These are phyloP conservation scores for Ailurus styani DNA, from an alignment of 2,113 vertebrate species.

Conservation along the genomic window DNA sequence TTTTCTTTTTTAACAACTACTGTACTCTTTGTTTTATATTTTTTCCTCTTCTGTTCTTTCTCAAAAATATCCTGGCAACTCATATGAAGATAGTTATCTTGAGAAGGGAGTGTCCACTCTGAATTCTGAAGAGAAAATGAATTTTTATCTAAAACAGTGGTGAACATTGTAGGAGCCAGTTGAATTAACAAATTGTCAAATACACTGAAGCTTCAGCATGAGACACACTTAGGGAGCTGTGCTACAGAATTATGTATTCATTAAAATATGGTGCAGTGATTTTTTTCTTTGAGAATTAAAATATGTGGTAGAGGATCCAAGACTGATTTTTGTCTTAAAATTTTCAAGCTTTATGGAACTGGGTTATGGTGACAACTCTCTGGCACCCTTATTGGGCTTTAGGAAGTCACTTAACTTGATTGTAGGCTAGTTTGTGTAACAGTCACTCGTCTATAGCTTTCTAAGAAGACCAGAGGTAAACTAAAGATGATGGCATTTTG, in stretches of 20 bases:
- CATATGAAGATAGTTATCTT: neutral
- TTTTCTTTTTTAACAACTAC: neutral
- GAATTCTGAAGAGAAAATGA: neutral
- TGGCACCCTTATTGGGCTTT: neutral
- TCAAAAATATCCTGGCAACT: neutral
- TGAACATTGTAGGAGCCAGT: neutral
- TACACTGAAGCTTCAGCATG: neutral
- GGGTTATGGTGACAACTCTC: neutral
- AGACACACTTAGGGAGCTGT: neutral
- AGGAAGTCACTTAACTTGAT: neutral
- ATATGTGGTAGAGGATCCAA: neutral
- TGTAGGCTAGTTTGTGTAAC: neutral
- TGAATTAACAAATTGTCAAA: neutral
- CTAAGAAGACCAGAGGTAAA: neutral
- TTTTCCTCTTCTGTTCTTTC: neutral
- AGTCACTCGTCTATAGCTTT: neutral
- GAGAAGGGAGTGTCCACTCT: neutral
- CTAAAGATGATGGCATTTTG: slow-evolving; percentile 7
- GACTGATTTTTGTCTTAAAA: neutral
- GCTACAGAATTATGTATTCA: neutral
- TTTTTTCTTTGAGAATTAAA: neutral
- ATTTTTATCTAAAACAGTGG: neutral
- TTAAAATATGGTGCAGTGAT: neutral
- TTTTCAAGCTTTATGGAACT: neutral
- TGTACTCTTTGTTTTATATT: neutral